A percentile compares a stretch with the other conserved stretches of the same genome.
phyloP scores from a whole-genome alignment of 2,797 vertebrate species.

The Acanthurus lineatus region DNA sequence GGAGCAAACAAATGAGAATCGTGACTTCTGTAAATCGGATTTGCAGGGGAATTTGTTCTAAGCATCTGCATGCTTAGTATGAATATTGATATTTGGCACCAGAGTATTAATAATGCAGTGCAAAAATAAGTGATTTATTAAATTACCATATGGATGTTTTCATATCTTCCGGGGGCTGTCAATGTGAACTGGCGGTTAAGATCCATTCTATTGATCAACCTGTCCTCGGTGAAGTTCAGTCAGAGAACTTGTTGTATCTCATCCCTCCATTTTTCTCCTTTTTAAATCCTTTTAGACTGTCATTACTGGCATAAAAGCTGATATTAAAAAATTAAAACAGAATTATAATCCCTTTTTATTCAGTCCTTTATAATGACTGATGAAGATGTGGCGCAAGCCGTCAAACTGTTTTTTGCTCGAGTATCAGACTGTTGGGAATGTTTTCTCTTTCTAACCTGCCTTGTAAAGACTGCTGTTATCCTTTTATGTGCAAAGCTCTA shows the following conservation, averaged over 20 bases:
- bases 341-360: not conserved
- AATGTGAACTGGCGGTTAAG: not conserved
- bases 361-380: not conserved
- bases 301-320: not conserved
- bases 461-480: not conserved
- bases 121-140: too few species aligned
- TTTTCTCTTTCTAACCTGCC: not conserved
- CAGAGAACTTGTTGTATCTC: not conserved
- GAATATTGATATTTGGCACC: too few species aligned
- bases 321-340: too few species aligned
- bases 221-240: not conserved
- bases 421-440: not conserved
- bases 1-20: too few species aligned
- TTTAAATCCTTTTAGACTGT: not conserved
- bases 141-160: too few species aligned
- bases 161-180: not conserved
- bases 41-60: too few species aligned
- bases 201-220: not conserved
- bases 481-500: not conserved
- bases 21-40: too few species aligned
- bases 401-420: not conserved
- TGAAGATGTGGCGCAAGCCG: not conserved
- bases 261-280: not conserved
- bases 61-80: too few species aligned
- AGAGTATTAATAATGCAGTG: too few species aligned